A percentile compares a stretch with the other conserved stretches of the same genome.
These are phyloP conservation scores for Elgonia sp. DNA, from an alignment of 2,888 invertebrate species.

Conservation along the genomic window DNA sequence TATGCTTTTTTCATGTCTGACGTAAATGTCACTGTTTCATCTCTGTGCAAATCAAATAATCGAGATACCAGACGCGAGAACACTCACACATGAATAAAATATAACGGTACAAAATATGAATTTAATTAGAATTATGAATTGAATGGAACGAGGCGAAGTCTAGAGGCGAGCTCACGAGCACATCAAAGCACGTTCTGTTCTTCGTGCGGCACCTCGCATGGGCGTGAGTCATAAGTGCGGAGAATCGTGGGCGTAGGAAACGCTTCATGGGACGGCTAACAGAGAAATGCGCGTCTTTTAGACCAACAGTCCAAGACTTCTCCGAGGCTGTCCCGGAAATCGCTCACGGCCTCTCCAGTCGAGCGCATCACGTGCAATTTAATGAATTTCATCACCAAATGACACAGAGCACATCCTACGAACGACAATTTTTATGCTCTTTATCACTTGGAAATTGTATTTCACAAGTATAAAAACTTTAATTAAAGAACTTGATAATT, in stretches of 20 bases:
- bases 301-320: conserved; percentile 19
- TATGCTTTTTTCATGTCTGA: conserved; percentile 28
- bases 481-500: too few relatives aligned
- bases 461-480: too few relatives aligned
- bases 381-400: conserved; percentile 59
- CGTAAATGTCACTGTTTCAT: conserved; percentile 47
- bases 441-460: neutral
- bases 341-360: conserved; percentile 59
- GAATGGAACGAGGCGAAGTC: conserved; percentile 58
- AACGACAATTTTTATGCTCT: neutral
- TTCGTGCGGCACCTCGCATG: conserved; percentile 51
- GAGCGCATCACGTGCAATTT: conserved; percentile 57
- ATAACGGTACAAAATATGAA: conserved; percentile 63
- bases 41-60: conserved; percentile 38
- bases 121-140: conserved; percentile 71
- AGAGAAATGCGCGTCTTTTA: conserved; percentile 65
- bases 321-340: conserved; percentile 58
- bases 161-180: conserved; percentile 39
- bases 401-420: conserved; percentile 18
- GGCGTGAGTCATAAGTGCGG: conserved; percentile 63
- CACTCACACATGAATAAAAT: conserved; percentile 36
- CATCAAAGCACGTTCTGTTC: conserved; percentile 60
- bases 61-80: conserved; percentile 31
- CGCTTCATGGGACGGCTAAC: conserved; percentile 38
- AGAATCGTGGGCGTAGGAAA: conserved; percentile 60